Evolutionary conservation across 2,797 vertebrate genomes (phyloP).

Genomic region (Furcifer pardalis): DNA sequence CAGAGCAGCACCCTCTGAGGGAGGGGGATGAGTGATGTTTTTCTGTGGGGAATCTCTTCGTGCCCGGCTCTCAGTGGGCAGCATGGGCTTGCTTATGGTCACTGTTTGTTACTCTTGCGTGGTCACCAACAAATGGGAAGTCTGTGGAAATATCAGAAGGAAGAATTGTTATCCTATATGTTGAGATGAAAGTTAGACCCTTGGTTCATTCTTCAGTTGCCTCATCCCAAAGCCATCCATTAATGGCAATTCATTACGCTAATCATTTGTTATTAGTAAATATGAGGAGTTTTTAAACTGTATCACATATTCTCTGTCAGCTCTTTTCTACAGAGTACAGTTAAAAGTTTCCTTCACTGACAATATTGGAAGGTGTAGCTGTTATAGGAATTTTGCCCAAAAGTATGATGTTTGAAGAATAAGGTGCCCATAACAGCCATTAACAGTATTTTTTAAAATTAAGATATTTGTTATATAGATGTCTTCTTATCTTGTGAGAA

Average conservation of each 20-base stretch:
- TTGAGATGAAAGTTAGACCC: background rate
- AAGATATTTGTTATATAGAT: slow-evolving; percentile 39
- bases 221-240: background rate
- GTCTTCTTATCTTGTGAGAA: slow-evolving; percentile 58
- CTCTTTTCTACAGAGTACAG: background rate
- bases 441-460: slow-evolving; percentile 43
- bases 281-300: background rate
- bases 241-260: background rate
- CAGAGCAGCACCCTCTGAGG: background rate
- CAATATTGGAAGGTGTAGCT: background rate
- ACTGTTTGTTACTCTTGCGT: background rate
- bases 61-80: too few relatives aligned
- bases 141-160: background rate
- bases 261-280: slow-evolving; percentile 3
- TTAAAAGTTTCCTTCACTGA: background rate
- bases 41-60: background rate
- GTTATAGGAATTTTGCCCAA: background rate
- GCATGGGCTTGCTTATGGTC: background rate
- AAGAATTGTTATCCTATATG: background rate
- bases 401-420: background rate
- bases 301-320: background rate
- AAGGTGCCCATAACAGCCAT: background rate
- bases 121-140: too few relatives aligned
- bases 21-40: background rate
- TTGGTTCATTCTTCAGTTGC: background rate